Percentiles rank a stretch among this genome's conserved stretches.
These are phyloP conservation scores for Casuarius casuarius DNA, from an alignment of 2,113 vertebrate species.

Conservation along the genomic window DNA sequence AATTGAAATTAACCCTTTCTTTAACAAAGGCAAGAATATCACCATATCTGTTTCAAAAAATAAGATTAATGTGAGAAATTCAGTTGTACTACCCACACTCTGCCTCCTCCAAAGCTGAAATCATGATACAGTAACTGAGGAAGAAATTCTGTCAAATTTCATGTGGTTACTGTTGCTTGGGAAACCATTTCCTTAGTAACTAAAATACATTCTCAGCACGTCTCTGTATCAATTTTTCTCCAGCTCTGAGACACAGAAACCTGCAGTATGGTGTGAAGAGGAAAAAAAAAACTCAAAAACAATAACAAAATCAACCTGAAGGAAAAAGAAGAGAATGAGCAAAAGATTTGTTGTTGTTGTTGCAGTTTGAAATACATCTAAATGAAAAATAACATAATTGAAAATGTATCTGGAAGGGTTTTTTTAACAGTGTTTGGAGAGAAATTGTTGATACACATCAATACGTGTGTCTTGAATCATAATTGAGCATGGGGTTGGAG, in stretches of 20 bases:
- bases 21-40: background rate
- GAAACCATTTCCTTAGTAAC: conserved; percentile 72
- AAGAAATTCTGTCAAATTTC: conserved; percentile 62
- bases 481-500: background rate
- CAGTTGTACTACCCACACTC: background rate
- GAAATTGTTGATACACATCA: background rate
- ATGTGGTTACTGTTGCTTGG: conserved; percentile 68
- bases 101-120: background rate
- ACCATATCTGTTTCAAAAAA: background rate
- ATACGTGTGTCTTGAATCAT: background rate
- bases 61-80: background rate
- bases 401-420: background rate
- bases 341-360: background rate
- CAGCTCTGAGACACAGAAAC: conserved; percentile 14
- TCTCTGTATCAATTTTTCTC: conserved; percentile 52
- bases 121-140: background rate
- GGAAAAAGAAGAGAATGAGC: background rate
- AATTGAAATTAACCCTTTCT: background rate
- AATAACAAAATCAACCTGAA: background rate
- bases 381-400: background rate
- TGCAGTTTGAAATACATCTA: background rate
- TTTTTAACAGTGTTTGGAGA: background rate
- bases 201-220: conserved; percentile 52
- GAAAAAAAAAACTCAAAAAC: background rate
- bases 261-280: conserved; percentile 22